A percentile compares a stretch with the other conserved stretches of the same genome.
Conservation (phyloP, 2,113 vertebrate species). For the Pedionomus torquatus region DNA sequence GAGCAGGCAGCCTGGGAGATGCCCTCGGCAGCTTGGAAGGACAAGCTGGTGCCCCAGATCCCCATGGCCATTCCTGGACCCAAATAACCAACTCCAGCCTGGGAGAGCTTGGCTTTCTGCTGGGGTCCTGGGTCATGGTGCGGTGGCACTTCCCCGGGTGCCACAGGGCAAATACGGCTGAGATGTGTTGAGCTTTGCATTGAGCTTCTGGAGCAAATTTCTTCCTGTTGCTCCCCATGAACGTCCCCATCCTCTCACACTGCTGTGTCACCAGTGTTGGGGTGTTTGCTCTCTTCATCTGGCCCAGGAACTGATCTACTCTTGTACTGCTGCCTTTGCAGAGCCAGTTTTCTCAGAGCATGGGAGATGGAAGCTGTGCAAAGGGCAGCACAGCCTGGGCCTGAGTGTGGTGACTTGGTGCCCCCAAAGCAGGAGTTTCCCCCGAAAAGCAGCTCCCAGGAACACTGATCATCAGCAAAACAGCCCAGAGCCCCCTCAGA, state of each 20-base stretch:
- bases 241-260: background rate
- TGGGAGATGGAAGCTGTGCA: background rate
- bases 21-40: background rate
- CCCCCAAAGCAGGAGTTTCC: background rate
- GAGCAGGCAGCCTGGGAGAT: background rate
- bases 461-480: background rate
- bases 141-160: background rate
- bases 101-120: background rate
- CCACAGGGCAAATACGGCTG: fast-evolving
- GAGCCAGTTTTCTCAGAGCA: fast-evolving
- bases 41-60: fast-evolving
- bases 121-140: background rate
- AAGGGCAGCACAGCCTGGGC: background rate
- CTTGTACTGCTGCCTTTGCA: background rate
- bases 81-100: fast-evolving
- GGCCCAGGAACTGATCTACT: background rate
- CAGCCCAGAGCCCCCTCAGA: background rate
- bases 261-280: background rate
- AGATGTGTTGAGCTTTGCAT: background rate
- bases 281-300: background rate
- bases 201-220: background rate
- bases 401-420: fast-evolving
- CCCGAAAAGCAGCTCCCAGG: background rate
- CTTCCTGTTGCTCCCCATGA: fast-evolving
- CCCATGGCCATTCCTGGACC: fast-evolving